Conservation (phyloP, 2,113 vertebrate species). For the Sciurus niger region DNA sequence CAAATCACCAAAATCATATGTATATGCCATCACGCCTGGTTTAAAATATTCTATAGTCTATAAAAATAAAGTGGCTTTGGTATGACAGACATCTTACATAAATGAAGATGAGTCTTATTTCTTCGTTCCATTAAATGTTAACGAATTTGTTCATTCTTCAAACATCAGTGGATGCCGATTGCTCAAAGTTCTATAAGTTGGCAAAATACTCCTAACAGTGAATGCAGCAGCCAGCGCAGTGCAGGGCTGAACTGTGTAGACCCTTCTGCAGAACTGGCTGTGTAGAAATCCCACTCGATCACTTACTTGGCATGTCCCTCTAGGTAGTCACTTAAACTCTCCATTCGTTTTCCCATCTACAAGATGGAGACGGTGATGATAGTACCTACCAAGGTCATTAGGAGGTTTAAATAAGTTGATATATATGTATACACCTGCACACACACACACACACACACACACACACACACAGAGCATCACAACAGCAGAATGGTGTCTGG, state of each 20-base stretch:
- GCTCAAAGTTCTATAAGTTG: background rate
- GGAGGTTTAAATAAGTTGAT: background rate
- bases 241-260: background rate
- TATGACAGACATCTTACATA: background rate
- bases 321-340: background rate
- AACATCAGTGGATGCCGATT: background rate
- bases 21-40: too few relatives aligned
- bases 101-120: slow-evolving; percentile 35
- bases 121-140: background rate
- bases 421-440: background rate
- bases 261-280: background rate
- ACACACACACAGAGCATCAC: background rate
- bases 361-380: background rate
- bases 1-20: too few relatives aligned
- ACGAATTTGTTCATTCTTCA: background rate
- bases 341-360: background rate
- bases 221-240: background rate
- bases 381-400: background rate
- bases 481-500: background rate
- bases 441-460: background rate
- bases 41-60: background rate
- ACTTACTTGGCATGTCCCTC: background rate
- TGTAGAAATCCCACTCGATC: background rate
- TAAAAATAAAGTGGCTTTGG: background rate
- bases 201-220: background rate